phyloP scores from a whole-genome alignment of 2,113 vertebrate genomes.

The Andinoacara biseriatus region DNA sequence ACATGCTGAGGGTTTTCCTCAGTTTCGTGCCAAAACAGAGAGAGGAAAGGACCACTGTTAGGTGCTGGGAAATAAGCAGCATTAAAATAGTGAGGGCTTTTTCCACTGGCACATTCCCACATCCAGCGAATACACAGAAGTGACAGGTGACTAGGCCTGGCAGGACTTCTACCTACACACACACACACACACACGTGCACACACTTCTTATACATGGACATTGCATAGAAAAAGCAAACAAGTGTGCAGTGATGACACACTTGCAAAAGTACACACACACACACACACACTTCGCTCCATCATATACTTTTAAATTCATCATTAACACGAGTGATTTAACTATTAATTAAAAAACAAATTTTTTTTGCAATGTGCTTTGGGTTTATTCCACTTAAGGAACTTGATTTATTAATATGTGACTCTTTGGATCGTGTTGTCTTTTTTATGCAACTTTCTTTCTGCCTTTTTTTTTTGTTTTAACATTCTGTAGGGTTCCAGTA shows the following conservation, averaged over 20 bases:
- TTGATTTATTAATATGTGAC: slow-evolving; percentile 52
- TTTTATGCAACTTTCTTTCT: slow-evolving; percentile 11
- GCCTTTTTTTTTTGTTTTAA: slow-evolving; percentile 9
- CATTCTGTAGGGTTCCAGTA: slow-evolving; percentile 27
- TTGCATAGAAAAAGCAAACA: neutral
- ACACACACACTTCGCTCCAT: neutral
- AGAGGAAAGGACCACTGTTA: slow-evolving; percentile 73
- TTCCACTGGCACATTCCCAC: slow-evolving; percentile 73
- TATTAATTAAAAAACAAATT: neutral
- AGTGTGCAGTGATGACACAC: neutral
- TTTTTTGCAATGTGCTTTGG: slow-evolving; percentile 3
- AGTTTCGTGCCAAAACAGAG: slow-evolving; percentile 61
- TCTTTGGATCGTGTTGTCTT: slow-evolving; percentile 25
- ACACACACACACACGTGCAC: slow-evolving; percentile 26
- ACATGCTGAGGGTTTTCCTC: slow-evolving; percentile 72
- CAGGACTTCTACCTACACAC: slow-evolving; percentile 49
- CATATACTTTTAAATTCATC: slow-evolving; percentile 17
- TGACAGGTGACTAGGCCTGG: slow-evolving; percentile 75
- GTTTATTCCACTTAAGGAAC: slow-evolving; percentile 27
- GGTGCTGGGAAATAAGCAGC: slow-evolving; percentile 77
- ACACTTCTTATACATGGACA: neutral
- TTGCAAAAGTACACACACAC: neutral
- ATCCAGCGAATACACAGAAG: slow-evolving; percentile 63
- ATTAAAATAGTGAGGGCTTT: slow-evolving; percentile 70
- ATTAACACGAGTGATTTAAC: slow-evolving; percentile 11